Conservation (phyloP, 2,797 vertebrate genomes). For the Malurus leucopterus region DNA sequence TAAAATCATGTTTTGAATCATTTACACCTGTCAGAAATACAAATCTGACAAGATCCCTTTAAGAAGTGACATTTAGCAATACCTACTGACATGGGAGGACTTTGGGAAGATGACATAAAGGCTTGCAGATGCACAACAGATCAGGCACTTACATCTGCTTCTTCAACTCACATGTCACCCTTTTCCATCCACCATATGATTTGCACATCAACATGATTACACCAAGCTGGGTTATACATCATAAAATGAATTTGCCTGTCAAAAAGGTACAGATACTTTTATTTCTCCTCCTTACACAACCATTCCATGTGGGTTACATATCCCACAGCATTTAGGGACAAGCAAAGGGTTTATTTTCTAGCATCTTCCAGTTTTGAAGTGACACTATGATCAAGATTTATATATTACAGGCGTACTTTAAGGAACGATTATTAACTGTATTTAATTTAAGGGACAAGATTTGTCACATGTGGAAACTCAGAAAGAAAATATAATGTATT, state of each 20-base stretch:
- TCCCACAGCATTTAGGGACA: not conserved
- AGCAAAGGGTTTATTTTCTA: not conserved
- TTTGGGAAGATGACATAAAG: conserved; percentile 12
- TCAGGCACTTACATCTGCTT: conserved; percentile 27
- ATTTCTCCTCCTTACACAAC: not conserved
- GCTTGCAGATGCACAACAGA: not conserved
- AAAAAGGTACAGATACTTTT: not conserved
- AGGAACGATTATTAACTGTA: not conserved
- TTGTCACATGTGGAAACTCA: not conserved
- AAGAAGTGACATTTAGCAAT: not conserved
- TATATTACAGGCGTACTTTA: not conserved
- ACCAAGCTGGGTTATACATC: not conserved
- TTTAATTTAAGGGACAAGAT: not conserved
- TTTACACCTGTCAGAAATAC: not conserved
- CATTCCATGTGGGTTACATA: not conserved
- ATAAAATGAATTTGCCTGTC: not conserved
- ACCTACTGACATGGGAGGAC: not conserved
- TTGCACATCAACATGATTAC: not conserved
- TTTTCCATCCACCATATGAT: conserved; percentile 2
- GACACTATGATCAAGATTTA: not conserved
- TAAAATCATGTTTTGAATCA: not conserved
- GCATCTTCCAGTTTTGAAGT: not conserved
- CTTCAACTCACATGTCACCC: conserved; percentile 18
- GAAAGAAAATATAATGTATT: not conserved
- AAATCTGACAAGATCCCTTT: not conserved